Evolutionary conservation across 2,113 vertebrate genomes (phyloP), one percentile per base, ranked within the genome.

Genomic region (Cyanoramphus novaezelandiae): DNA sequence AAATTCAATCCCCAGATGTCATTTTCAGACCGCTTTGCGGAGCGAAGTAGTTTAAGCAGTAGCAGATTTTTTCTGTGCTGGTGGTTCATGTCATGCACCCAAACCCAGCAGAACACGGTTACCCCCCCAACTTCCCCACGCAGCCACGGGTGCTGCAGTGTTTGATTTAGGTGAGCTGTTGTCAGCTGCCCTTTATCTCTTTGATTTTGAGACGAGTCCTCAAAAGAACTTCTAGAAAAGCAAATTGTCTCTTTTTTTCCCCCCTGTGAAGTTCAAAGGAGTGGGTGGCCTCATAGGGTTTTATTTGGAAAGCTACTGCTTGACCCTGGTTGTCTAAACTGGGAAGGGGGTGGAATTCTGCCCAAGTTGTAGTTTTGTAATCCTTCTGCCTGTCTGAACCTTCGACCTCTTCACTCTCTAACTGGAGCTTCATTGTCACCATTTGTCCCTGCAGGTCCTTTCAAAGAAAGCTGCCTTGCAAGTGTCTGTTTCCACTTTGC

Each of bases 401-500:
- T 98, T 98, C 98, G 96, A 98, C 98, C 98, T 95, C 81, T 86
- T 83, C 96, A 82, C 93, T 98, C 94, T 70, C 78, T 97, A 97
- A 97, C 97, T 96, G 63, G 95, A 95, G 96, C 97, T 94, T 96
- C 97, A 96, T 95, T 98, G 97, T 98, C 97, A 97, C 97, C 82
- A 16, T 93, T 92, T 67, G 75, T 96, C 97, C 97, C 95, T 85
- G 90, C 93, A 96, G 95, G 95, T 98, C 89, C 84, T 98, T 97
- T 98, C 97, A 98, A 97, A 98, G 97, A 86, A 86, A 91, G 93
- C 94, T 97, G 97, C 96, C 86, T 85, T 44, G 33, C 46, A 41
- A 93, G 63, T 85, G 95, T 98, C 98, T 98, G 98, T 98, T 98
- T 98, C 96, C 96, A 98, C 98, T 98, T 98, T 98, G 97, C 97